Evolutionary conservation across 2,113 vertebrate genomes (phyloP).

Genomic region (Gobiocypris rarus): DNA sequence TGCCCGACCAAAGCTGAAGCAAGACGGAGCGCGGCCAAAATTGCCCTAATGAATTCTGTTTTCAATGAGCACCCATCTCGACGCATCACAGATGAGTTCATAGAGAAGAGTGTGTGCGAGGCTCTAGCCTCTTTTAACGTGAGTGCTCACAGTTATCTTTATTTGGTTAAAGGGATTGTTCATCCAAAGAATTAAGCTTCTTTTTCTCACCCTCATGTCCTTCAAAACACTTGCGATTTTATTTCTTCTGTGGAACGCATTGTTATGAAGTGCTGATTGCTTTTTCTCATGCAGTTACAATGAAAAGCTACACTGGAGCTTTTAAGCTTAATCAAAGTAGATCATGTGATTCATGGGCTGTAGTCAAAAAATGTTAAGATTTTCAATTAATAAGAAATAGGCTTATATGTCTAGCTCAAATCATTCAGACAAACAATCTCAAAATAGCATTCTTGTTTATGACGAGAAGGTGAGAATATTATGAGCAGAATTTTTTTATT

Average conservation of each 20-base stretch:
- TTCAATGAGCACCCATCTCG: conserved; percentile 98
- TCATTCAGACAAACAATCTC: no score
- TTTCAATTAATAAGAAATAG: no score
- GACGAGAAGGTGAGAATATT: no score
- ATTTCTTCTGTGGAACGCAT: not conserved
- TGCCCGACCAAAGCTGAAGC: conserved; percentile 97
- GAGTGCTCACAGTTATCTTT: conserved; percentile 60
- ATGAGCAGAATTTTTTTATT: no score
- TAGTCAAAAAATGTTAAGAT: no score
- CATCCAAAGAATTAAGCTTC: not conserved
- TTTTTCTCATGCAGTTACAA: no score
- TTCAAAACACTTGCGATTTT: not conserved
- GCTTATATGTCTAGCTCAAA: no score
- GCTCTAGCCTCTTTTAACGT: conserved; percentile 95
- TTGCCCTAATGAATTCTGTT: conserved; percentile 97
- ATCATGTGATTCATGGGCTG: no score
- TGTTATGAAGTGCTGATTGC: no score
- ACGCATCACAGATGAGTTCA: conserved; percentile 94
- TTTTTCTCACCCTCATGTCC: not conserved
- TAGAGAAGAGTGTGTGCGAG: conserved; percentile 96
- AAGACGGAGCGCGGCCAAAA: conserved; percentile 92
- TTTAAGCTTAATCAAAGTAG: not conserved
- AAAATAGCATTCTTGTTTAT: no score
- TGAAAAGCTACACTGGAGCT: not conserved
- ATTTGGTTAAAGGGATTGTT: not conserved